Evolutionary conservation across 2,888 invertebrate species (phyloP).

Genomic region (Drosophila limbata): DNA sequence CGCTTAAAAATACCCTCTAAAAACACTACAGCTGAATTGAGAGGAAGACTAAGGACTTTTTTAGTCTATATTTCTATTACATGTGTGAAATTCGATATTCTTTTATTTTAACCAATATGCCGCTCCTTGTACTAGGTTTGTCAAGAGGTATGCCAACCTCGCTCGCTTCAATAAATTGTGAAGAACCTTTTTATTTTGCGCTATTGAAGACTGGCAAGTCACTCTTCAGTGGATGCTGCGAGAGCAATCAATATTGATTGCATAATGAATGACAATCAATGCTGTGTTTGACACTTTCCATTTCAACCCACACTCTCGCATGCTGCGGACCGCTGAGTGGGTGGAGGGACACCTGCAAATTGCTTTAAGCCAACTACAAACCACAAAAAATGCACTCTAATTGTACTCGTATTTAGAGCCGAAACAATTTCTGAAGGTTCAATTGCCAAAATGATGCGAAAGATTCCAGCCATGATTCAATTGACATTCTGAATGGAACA

Average conservation of each 20-base stretch:
- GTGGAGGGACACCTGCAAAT: constrained; percentile 24
- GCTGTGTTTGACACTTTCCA: constrained; percentile 67
- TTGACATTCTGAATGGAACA: constrained; percentile 61
- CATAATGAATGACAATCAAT: constrained; percentile 77
- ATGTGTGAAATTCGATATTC: neutral
- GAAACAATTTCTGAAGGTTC: constrained; percentile 53
- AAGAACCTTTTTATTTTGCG: constrained; percentile 27
- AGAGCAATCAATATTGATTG: constrained; percentile 76
- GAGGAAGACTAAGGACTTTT: neutral
- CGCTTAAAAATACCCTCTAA: constrained; percentile 38
- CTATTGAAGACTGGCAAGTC: constrained; percentile 70
- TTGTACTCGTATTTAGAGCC: constrained; percentile 34
- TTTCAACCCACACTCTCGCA: constrained; percentile 21
- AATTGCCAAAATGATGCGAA: constrained; percentile 45
- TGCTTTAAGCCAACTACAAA: constrained; percentile 49
- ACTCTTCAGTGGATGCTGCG: constrained; percentile 63
- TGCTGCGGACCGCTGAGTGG: neutral
- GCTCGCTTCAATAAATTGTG: constrained; percentile 20
- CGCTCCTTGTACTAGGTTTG: neutral
- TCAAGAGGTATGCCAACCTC: constrained; percentile 10
- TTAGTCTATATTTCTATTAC: neutral
- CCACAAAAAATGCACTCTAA: constrained; percentile 47
- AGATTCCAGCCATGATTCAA: constrained; percentile 64
- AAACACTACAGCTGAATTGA: neutral
- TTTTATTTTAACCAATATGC: neutral